phyloP scores from a whole-genome alignment of 2,888 invertebrate genomes.

The Syritta pipiens region DNA sequence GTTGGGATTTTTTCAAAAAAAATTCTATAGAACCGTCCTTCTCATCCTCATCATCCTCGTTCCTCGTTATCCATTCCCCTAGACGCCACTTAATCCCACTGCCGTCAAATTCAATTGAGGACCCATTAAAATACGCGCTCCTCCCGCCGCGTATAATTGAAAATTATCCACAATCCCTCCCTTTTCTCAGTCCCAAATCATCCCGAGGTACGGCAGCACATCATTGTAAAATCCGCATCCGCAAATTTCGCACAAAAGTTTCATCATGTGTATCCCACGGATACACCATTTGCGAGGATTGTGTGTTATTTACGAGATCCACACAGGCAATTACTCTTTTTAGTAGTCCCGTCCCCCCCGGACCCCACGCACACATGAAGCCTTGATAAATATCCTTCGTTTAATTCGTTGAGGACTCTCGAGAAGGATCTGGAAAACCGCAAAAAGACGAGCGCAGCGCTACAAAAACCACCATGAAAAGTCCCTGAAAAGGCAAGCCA shows the following conservation, averaged over 20 bases:
- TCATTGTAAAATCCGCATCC: too few relatives aligned
- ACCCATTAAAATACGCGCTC: too few relatives aligned
- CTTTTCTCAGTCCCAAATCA: too few relatives aligned
- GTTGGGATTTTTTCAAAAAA: too few relatives aligned
- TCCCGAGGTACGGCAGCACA: constrained; percentile 20
- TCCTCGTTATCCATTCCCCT: too few relatives aligned
- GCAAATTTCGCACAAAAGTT: too few relatives aligned
- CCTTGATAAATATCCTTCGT: constrained; percentile 38
- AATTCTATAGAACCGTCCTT: too few relatives aligned
- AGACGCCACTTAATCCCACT: too few relatives aligned
- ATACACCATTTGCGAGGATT: too few relatives aligned
- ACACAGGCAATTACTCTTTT: constrained; percentile 62
- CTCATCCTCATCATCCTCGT: too few relatives aligned
- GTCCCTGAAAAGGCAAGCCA: not conserved
- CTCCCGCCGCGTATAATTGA: constrained; percentile 47
- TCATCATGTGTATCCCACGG: too few relatives aligned
- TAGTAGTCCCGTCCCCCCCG: not conserved
- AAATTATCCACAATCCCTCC: constrained; percentile 47
- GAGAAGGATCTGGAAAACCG: not conserved
- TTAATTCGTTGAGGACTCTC: constrained; percentile 25
- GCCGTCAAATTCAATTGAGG: too few relatives aligned
- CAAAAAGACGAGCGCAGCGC: constrained; percentile 10
- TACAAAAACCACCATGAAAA: not conserved
- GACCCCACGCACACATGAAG: not conserved
- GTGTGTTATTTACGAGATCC: constrained; percentile 57